Base-by-base conservation (phyloP, 2,888 invertebrate genomes). In the Quadriops clusia region DNA sequence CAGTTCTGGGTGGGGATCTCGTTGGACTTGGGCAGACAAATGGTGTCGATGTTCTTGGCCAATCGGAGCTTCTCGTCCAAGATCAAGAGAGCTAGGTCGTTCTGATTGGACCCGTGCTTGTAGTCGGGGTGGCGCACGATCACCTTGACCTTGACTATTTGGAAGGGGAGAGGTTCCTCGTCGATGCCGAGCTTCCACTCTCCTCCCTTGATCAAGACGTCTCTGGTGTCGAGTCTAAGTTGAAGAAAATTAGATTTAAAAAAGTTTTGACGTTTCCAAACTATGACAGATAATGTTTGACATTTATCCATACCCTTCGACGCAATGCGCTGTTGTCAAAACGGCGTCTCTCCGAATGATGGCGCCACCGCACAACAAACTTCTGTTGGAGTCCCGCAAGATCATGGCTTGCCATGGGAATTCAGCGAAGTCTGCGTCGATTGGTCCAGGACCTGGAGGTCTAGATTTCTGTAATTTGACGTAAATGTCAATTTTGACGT, bases 321-420 rank as follows among this genome's bases (percentile, higher is more conserved):
- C 72, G 49, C 86, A 86, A 46, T 76, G 72, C n/a, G 85, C 86
- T 0, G 83, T 69, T 0, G 85, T 86, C 17, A 83, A 49, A 1
- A 86, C 75, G 2, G 78, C 75, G 45, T 80, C 74, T 13, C 72
- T 72, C 10, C 77, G 69, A 40, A 86, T 74, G 45, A 87, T 78
- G 15, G 76, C 82, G 36, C 83, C 86, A 10, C 84, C 83, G 45
- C 86, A 86, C 1, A 85, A 66, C 2, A 84, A 66, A 28, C 77
- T 73, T 46, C 72, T 73, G 53, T 79, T 77, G 1, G 74, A 70
- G 46, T 77, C 76, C 11, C 77, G 68, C 9, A 84, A 60, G 1
- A 86, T 66, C 79, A 86, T 83, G 1, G 82, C 84, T 56, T 86
- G 85, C 86, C 86, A 86, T 34, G 86, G 82, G 48, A 84, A 83